Evolutionary conservation across 2,797 vertebrate species (phyloP).

Genomic region (Spinibarbus caldwelli): DNA sequence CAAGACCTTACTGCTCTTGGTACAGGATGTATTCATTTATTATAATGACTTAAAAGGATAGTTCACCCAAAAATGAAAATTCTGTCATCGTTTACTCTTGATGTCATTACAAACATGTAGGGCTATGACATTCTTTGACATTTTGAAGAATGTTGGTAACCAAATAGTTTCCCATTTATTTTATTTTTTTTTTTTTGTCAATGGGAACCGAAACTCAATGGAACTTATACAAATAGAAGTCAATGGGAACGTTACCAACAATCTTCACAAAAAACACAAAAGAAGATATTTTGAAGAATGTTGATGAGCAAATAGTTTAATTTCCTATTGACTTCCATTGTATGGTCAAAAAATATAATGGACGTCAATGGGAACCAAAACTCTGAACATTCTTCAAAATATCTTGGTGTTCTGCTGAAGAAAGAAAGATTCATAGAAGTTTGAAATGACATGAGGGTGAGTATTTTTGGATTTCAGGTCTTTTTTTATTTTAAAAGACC

Average conservation of each 20-base stretch:
- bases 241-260: neutral
- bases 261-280: too few species aligned
- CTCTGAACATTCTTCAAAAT: neutral
- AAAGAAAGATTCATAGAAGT: neutral
- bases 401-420: neutral
- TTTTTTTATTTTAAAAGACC: neutral
- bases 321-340: neutral
- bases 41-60: neutral
- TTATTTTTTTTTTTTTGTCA: neutral
- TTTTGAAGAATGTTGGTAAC: neutral
- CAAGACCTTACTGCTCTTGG: constrained; percentile 83
- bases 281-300: neutral
- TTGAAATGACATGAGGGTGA: neutral
- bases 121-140: neutral
- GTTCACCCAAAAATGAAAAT: neutral
- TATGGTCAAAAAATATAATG: neutral
- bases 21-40: constrained; percentile 60
- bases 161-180: too few species aligned
- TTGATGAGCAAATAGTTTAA: neutral
- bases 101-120: neutral
- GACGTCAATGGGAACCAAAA: neutral
- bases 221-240: neutral
- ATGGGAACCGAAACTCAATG: neutral
- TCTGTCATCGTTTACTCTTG: neutral
- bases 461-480: too few species aligned